A percentile compares a stretch with the other conserved stretches of the same genome.
Evolutionary conservation across 2,797 vertebrate genomes (phyloP).

Genomic region (Megaceryle alcyon): DNA sequence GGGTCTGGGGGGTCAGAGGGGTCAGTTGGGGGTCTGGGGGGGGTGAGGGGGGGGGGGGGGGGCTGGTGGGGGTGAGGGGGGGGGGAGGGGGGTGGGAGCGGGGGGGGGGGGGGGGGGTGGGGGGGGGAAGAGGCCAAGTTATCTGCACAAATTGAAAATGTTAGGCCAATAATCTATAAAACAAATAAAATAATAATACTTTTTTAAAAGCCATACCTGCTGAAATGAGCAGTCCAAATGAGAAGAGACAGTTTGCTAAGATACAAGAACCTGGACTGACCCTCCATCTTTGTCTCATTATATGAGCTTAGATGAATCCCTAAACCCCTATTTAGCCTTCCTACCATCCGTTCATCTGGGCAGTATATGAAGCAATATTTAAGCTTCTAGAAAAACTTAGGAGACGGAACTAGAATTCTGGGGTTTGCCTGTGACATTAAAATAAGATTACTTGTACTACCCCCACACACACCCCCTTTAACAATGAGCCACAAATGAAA

Average conservation of each 20-base stretch:
- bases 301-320: neutral
- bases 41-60: too few species aligned
- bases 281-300: neutral
- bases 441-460: neutral
- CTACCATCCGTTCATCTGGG: accelerated
- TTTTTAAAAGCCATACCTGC: neutral
- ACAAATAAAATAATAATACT: neutral
- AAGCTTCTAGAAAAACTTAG: neutral
- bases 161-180: neutral
- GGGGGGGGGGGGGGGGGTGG: too few species aligned
- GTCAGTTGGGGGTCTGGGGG: too few species aligned
- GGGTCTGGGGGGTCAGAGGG: too few species aligned
- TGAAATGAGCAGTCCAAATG: neutral
- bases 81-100: too few species aligned
- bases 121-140: neutral
- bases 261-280: neutral
- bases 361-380: neutral
- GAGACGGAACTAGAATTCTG: neutral
- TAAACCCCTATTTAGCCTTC: neutral
- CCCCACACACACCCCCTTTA: neutral
- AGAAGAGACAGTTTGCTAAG: neutral
- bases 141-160: neutral
- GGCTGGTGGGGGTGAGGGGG: too few species aligned
- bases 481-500: neutral
- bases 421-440: neutral